Percentiles rank a stretch among this genome's conserved stretches.
phyloP scores from a whole-genome alignment of 2,797 vertebrate genomes.

The Pogoniulus pusillus region DNA sequence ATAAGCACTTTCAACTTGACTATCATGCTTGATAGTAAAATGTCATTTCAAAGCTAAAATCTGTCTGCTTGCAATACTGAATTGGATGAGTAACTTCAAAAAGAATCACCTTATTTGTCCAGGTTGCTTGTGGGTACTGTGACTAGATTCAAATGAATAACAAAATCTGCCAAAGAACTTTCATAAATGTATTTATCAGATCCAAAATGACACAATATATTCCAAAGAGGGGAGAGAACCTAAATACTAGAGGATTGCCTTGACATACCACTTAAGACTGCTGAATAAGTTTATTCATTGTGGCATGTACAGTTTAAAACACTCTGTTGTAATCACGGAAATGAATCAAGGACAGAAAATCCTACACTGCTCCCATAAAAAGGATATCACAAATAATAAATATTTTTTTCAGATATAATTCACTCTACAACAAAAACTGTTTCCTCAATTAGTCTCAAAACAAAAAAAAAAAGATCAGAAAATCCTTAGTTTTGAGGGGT shows the following conservation, averaged over 20 bases:
- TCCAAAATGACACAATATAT: neutral
- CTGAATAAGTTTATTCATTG: neutral
- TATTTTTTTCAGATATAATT: neutral
- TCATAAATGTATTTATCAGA: neutral
- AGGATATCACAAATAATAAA: neutral
- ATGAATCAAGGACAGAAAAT: neutral
- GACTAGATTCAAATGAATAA: neutral
- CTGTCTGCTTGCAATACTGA: neutral
- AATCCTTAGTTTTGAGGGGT: neutral
- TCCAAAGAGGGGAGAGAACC: neutral
- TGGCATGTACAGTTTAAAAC: neutral
- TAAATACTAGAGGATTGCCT: neutral
- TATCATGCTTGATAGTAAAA: neutral
- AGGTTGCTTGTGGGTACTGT: neutral
- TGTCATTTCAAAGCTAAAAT: neutral
- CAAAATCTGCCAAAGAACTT: neutral
- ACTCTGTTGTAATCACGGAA: neutral
- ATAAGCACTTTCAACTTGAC: neutral
- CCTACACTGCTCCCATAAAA: neutral
- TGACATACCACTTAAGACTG: neutral
- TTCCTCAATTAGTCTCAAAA: neutral
- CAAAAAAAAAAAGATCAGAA: neutral
- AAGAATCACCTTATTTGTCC: neutral
- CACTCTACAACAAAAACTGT: neutral
- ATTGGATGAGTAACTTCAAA: neutral